Evolutionary conservation across 1,140 invertebrate genomes (phyloP), one percentile per base, ranked within the genome.

Genomic region (Drosophila prosaltans): DNA sequence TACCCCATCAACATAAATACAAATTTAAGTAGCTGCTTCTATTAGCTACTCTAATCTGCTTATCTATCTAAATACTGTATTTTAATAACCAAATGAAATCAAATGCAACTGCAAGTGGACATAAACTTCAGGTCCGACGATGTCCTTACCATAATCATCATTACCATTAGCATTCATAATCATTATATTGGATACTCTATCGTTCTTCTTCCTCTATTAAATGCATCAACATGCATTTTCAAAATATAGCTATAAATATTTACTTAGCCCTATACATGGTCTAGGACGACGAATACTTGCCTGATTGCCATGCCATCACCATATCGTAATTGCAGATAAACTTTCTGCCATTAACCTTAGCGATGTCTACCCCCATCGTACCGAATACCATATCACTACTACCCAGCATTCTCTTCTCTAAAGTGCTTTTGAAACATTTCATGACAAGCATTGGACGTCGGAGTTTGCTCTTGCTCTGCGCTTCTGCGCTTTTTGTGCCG

Each of bases 291-390:
- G 51, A 36, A 36, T 57, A 60, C 57, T 41, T 66, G 59, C 48
- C 67, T 82, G 80, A 74, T 83, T 85, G 82, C 82, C 78, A 81
- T 58, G 10, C 32, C 57, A 39, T 59, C 45, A 51, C 75, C 70
- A 89, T 89, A 89, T 88, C 84, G 84, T 89, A 83, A 88, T 88
- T 88, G 84, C 84, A 89, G 84, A 84, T 88, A 88, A 88, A 88
- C 74, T 89, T 88, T 88, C 71, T 89, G 84, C 84, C 84, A 88
- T 88, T 88, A 88, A 88, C 80, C 84, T 89, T 80, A 88, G 80
- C 69, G 71, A 62, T 82, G 83, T 86, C 83, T 58, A 45, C 55
- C 48, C 10, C 70, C 30, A 41, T 32, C 24, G 54, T 43, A 54
- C 30, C 45, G 41, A 8, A 51, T 36, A 36, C 64, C 40, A 66